Percentiles rank a stretch among this genome's conserved stretches.
These are phyloP conservation scores for Laterallus jamaicensis DNA, from an alignment of 2,113 vertebrate genomes.

Conservation along the genomic window DNA sequence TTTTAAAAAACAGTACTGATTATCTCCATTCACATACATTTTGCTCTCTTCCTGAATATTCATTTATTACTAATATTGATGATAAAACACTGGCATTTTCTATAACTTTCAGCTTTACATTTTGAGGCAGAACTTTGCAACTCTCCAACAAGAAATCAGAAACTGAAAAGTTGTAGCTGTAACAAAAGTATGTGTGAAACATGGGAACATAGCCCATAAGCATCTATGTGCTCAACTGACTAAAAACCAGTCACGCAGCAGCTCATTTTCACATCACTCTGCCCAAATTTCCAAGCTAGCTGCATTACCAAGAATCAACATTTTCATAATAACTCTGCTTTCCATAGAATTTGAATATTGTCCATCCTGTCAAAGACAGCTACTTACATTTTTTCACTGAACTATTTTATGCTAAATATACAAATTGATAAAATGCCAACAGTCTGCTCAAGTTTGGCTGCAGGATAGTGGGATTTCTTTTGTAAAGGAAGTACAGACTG, in stretches of 20 bases:
- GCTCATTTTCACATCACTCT: neutral
- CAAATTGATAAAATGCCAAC: neutral
- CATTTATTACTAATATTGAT: neutral
- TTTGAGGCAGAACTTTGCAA: neutral
- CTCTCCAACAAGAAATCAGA: neutral
- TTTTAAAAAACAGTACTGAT: neutral
- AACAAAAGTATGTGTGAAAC: neutral
- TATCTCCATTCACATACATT: neutral
- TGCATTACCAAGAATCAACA: neutral
- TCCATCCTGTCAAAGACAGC: neutral
- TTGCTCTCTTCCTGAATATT: neutral
- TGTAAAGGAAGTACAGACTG: neutral
- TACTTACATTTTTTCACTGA: neutral
- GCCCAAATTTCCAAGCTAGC: neutral
- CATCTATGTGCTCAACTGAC: neutral
- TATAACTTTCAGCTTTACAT: neutral
- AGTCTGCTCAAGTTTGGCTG: neutral
- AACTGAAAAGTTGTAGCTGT: neutral
- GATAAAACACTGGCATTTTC: neutral
- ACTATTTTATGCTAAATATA: conserved; percentile 6
- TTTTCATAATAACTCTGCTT: neutral
- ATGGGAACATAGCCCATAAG: neutral
- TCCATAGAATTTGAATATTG: neutral
- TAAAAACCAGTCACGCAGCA: neutral
- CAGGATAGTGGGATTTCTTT: neutral